Evolutionary conservation across 2,113 vertebrate genomes (phyloP).

Genomic region (Ursus arctos): DNA sequence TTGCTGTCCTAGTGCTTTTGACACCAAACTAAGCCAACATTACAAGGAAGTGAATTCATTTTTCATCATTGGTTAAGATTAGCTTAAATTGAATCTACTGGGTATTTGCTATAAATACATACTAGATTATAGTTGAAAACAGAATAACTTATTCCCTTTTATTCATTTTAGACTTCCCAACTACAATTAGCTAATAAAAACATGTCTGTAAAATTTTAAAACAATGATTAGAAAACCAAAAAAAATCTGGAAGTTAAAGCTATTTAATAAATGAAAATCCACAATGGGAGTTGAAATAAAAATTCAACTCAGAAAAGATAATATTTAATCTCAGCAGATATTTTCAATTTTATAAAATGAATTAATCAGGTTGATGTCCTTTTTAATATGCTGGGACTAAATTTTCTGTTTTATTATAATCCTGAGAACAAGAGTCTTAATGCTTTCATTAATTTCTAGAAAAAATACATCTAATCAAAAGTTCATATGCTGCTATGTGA

Average conservation of each 20-base stretch:
- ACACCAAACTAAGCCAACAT: conserved; percentile 14
- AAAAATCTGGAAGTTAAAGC: not conserved
- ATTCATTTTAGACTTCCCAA: not conserved
- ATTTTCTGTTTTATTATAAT: not conserved
- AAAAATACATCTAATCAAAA: not conserved
- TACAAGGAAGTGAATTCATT: conserved; percentile 4
- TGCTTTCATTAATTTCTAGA: not conserved
- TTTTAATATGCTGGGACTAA: not conserved
- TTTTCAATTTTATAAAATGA: conserved; percentile 51
- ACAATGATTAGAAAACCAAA: not conserved
- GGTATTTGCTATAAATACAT: not conserved
- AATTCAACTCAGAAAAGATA: not conserved
- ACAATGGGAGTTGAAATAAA: not conserved
- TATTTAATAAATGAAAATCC: conserved; percentile 22
- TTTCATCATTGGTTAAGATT: conserved; percentile 31
- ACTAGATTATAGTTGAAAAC: not conserved
- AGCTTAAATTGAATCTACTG: not conserved
- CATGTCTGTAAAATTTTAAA: not conserved
- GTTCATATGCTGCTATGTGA: not conserved
- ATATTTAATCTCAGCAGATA: not conserved
- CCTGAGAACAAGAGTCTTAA: not conserved
- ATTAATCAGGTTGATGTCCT: not conserved
- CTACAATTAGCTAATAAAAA: conserved; percentile 27
- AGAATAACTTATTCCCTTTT: not conserved
- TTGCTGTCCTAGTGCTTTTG: conserved; percentile 26